These are phyloP conservation scores for Drosophila lini DNA, from an alignment of 1,140 invertebrate genomes.

Conservation along the genomic window DNA sequence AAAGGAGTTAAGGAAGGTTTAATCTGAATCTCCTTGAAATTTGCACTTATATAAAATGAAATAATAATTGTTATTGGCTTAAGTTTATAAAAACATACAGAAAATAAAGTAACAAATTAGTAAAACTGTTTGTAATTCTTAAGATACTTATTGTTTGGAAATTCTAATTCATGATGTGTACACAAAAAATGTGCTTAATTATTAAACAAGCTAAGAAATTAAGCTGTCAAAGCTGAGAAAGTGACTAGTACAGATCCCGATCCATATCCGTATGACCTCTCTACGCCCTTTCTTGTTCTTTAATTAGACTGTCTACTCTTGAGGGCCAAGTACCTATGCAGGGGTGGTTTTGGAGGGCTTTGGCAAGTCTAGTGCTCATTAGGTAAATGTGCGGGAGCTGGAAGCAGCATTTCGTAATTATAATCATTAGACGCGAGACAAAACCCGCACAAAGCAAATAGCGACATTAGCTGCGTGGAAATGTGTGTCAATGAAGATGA, in stretches of 20 bases:
- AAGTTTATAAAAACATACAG: not conserved
- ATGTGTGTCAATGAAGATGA: conserved; percentile 64
- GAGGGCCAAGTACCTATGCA: not conserved
- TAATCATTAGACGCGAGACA: conserved; percentile 67
- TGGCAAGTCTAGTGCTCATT: conserved; percentile 54
- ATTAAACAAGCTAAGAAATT: no score
- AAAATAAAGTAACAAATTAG: not conserved
- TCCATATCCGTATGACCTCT: not conserved
- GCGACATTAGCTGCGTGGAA: conserved; percentile 58
- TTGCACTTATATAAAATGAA: not conserved
- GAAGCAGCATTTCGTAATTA: conserved; percentile 60
- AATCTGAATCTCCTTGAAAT: not conserved
- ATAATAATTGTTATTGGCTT: not conserved
- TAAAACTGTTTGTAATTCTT: not conserved
- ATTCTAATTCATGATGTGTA: no score
- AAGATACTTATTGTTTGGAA: not conserved
- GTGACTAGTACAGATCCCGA: not conserved
- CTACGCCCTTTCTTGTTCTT: conserved; percentile 42
- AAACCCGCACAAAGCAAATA: conserved; percentile 60
- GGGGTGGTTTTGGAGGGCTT: not conserved
- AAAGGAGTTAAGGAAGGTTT: not conserved
- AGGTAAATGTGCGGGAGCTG: conserved; percentile 44
- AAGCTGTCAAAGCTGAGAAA: not conserved
- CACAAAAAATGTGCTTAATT: no score
- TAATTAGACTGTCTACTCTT: conserved; percentile 52